Base-by-base conservation (phyloP, 2,888 invertebrate species). In the Lottia scabra region DNA sequence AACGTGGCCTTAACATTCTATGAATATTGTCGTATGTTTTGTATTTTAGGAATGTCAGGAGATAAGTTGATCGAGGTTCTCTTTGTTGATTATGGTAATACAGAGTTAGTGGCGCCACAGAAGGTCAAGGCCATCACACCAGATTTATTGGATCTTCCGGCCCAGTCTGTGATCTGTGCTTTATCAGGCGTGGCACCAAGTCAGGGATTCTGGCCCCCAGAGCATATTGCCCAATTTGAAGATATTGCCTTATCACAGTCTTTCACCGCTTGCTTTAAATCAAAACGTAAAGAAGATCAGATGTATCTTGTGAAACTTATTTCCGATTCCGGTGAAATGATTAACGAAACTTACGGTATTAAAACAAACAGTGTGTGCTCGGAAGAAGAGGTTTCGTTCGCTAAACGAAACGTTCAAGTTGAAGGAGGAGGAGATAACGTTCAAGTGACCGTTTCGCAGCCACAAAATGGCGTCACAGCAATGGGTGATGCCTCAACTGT, bases 21-120 rank as follows among this genome's bases (percentile, higher is more conserved):
- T 10, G 16, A 45, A n/a, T 45, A n/a, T 10, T 43, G 56, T 70
- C 68, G 63, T n/a, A n/a, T n/a, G n/a, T 65, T 65, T 38, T 67
- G 26, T 67, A 16, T 67, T 75, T 30, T 79, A 84, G 85, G 84
- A 63, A 68, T 84, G 26, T 75, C 80, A 56, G 75, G 77, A 23
- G 83, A 81, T 75, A 82, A 81, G 3, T 71, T 79, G 62, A 78
- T 83, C 10, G 84, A 86, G 77, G 87, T 89, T 10, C 76, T 77
- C 44, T 89, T 86, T 80, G 84, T 90, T 12, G 90, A 90, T 78
- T 89, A 88, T 79, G 90, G 89, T 5, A 89, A 89, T 77, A 80
- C 78, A 46, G 88, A 88, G 70, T 80, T 75, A 30, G 79, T 84
- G 6, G 69, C 79, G 15, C 68, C 65, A 23, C 76, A 75, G 15